Base-by-base conservation (phyloP, 2,888 invertebrate species). In the Hemicrepidius hirtus region DNA sequence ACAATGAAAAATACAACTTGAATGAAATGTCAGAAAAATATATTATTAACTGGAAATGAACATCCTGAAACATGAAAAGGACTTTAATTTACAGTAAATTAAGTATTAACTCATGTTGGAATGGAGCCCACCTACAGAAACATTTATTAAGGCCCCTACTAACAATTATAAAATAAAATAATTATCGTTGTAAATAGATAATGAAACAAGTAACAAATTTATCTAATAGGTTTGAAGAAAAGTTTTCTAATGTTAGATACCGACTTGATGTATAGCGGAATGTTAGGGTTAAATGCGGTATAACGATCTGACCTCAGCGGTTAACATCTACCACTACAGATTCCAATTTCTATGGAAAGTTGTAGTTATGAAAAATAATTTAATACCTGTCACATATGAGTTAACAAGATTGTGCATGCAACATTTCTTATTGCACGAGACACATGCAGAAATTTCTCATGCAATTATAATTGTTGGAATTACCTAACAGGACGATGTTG, bases 401-500 rank as follows among this genome's bases (percentile, higher is more conserved):
- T 60, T 60, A 60, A 60, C 28, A 13, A 60, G 60, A 12, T 0
- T 1, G 10, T 24, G n/a, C 41, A 41, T 16, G 37, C 44, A 13
- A 13, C 46, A 32, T 21, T 10, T 20, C 21, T 49, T 5, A 40
- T 20, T 44, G 41, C 37, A 65, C n/a, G 18, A 40, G 21, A 55
- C 12, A 55, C 41, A 55, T 40, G 66, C 37, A 41, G 21, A 10
- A 28, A 49, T 55, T 53, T 66, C 66, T 66, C 53, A 44, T 24
- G 55, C 41, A 66, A 50, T 53, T 50, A 55, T 44, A 57, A 66
- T 49, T 13, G 28, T 32, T 21, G 21, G n/a, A 37, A 55, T 66
- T 66, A 66, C 66, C 35, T 55, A 66, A 66, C 55, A 41, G 49
- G 50, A 32, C 66, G 57, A 66, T 13, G 66, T 55, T 65, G 41